Percentiles rank a stretch among this genome's conserved stretches.
Conservation (phyloP, 2,113 vertebrate species). For the Pangasianodon gigas region DNA sequence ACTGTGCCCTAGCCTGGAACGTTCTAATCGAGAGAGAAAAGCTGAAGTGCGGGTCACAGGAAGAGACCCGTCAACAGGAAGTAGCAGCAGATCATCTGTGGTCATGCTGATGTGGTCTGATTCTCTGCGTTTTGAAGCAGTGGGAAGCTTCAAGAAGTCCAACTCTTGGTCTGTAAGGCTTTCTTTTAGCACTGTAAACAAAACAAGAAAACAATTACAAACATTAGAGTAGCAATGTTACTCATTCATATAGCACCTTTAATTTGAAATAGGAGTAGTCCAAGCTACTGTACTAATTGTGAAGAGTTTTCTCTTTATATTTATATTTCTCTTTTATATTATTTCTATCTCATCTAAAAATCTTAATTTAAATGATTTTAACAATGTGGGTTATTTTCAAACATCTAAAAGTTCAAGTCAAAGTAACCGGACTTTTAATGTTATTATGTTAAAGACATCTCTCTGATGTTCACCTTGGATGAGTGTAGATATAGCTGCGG, state of each 20-base stretch:
- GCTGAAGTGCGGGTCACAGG: constrained; percentile 68
- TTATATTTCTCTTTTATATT: not conserved
- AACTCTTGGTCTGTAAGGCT: constrained; percentile 69
- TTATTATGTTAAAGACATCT: too few species aligned
- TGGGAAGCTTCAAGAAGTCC: constrained; percentile 67
- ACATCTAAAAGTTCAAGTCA: too few species aligned
- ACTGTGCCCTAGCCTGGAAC: not conserved
- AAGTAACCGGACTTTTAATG: too few species aligned
- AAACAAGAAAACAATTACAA: constrained; percentile 22
- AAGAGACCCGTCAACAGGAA: constrained; percentile 80
- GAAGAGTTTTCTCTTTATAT: not conserved
- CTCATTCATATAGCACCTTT: not conserved
- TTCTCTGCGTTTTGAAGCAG: constrained; percentile 59
- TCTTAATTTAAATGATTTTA: not conserved
- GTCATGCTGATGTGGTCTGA: constrained; percentile 79
- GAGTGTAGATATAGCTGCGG: too few species aligned
- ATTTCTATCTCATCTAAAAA: not conserved
- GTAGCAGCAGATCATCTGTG: constrained; percentile 82
- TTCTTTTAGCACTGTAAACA: constrained; percentile 67
- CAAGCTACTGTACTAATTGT: not conserved
- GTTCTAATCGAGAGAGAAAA: constrained; percentile 51
- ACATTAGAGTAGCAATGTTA: not conserved
- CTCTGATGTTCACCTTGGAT: too few species aligned
- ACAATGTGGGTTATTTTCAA: not conserved
- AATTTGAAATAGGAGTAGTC: not conserved